phyloP scores from a whole-genome alignment of 2,113 vertebrate genomes.

The Grammomys surdaster region DNA sequence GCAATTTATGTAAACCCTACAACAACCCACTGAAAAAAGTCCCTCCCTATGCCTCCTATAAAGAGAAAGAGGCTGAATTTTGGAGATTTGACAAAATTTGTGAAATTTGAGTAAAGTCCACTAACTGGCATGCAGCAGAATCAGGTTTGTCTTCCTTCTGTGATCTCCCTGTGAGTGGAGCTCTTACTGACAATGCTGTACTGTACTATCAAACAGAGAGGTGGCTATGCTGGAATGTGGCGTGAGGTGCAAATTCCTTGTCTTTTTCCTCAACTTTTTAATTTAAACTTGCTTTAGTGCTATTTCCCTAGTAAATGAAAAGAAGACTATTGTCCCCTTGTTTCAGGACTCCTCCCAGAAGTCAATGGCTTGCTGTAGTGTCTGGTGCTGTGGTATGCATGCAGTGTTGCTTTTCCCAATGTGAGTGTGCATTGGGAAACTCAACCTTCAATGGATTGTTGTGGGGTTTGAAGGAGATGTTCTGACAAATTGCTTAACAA shows the following conservation, averaged over 20 bases:
- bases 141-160: background rate
- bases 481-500: background rate
- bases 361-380: background rate
- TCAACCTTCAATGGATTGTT: too few species aligned
- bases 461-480: too few species aligned
- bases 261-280: background rate
- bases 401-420: background rate
- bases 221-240: background rate
- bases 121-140: background rate
- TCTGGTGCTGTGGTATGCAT: background rate
- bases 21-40: background rate
- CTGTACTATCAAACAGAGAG: background rate
- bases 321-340: background rate
- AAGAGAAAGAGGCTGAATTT: background rate
- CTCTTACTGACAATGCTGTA: background rate
- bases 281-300: background rate
- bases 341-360: fast-evolving
- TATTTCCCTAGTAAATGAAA: background rate
- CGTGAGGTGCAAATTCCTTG: background rate
- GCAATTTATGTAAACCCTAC: background rate
- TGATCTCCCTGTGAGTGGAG: background rate
- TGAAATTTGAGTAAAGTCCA: background rate
- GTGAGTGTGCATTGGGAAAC: background rate
- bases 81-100: background rate
- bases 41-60: background rate